Evolutionary conservation across 1,140 invertebrate genomes (phyloP), one percentile per base, ranked within the genome.

Genomic region (Rhizoglyphus robini): DNA sequence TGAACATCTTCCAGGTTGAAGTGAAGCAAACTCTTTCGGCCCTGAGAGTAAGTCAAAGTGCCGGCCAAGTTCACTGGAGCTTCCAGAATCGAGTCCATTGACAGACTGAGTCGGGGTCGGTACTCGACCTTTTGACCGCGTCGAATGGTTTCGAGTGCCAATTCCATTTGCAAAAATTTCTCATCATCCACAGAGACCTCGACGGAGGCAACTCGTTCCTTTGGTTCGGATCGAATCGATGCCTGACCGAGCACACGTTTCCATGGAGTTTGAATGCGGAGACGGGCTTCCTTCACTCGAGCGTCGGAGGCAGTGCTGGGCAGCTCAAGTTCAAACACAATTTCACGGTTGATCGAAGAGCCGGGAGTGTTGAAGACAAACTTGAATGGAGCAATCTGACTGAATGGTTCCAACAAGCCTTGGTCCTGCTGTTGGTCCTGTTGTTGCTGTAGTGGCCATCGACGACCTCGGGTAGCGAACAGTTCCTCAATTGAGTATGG

Each of bases 81-180:
- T 23, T 29, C 58, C 8, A 29, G 13, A 3, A 60, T 23, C 29
- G 58, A 29, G 20, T 68, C 41, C 8, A 15, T 41, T 2, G 18
- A 18, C 29, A 59, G 18, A 20, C 8, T 36, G 13, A 67, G 18
- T 25, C 34, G 23, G 25, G 41, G n/a, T 31, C 25, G 3, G 15
- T 32, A 68, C 60, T 58, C 66, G 15, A 5, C 31, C 23, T 66
- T 57, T 41, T 47, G 46, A 15, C 65, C 67, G n/a, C 48, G 41
- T 8, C 31, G 4, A 2, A 60, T 5, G 3, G 23, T 67, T 29
- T 68, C 65, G 4, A 66, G 13, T 23, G 8, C 34, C 18, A 47
- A 23, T 32, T 64, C 36, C 13, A 38, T 23, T 27, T 57, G 2
- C 13, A 60, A 32, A 5, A 8, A 25, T 36, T 65, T 49, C 18